Base-by-base conservation (phyloP, 2,888 invertebrate genomes). In the Dorcus hopei region DNA sequence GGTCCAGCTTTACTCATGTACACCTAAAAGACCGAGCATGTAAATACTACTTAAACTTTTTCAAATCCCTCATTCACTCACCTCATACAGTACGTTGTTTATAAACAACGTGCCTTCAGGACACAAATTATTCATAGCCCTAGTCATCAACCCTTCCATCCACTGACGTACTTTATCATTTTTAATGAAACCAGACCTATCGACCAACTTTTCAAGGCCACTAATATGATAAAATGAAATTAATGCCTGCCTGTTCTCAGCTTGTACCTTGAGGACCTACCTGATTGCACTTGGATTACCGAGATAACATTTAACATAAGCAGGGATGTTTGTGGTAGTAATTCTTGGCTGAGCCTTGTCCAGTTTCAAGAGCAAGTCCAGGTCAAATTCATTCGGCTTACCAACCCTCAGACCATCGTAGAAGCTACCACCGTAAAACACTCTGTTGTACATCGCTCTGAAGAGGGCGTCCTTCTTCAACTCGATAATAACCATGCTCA, bases 341-440 rank as follows among this genome's bases (percentile, higher is more conserved):
- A 33, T 33, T 4, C 26, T 33, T 4, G 26, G 26, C 3, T 33
- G 26, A 33, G 26, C 26, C 26, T 33, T 33, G 6, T 33, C 26
- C 26, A 33, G 6, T 7, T 4, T 33, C 6, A 87, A 79, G 3
- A 84, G 77, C 4, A 86, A 75, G 72, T 87, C 83, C 70, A 87
- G 78, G 67, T 87, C 87, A 64, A 81, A 87, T 67, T 87, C 87
- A 58, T 84, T 81, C n/a, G 86, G 82, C 54, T 80, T 79, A 2
- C 81, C 80, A 0, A 86, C 81, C 72, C 83, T 83, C 23, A 86
- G 79, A 9, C 80, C 79, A 66, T 87, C 87, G 61, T 82, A 85
- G 45, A 79, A 86, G 67, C 86, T 86, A 9, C 87, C 87, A 0
- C 82, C 83, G 62, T 79, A 84, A 58, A 80, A 76, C 1, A 77